These are phyloP conservation scores for Choloepus hoffmanni DNA, from an alignment of 2,113 vertebrate species.

Conservation along the genomic window DNA sequence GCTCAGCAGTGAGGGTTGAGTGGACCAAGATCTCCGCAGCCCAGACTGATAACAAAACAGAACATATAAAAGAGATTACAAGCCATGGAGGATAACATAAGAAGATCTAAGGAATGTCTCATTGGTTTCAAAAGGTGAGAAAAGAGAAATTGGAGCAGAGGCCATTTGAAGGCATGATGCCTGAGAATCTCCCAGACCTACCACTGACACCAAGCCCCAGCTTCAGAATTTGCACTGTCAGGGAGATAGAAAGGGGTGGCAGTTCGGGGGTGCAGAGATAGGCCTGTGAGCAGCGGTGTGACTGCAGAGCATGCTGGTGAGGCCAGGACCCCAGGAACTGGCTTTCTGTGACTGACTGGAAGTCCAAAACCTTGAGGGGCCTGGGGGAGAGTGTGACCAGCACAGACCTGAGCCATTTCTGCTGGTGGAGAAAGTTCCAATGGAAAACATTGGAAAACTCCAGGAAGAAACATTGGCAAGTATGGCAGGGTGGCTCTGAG, in stretches of 20 bases:
- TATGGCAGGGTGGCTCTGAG: neutral
- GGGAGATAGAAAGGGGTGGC: neutral
- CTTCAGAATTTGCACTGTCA: neutral
- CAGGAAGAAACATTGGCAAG: neutral
- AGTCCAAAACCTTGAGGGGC: accelerated
- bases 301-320: neutral
- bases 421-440: neutral
- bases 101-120: neutral
- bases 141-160: neutral
- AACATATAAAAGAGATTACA: neutral
- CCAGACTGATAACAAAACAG: neutral
- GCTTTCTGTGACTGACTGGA: neutral
- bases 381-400: too few relatives aligned
- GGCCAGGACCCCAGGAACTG: neutral
- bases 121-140: neutral
- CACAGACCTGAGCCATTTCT: neutral
- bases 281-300: neutral
- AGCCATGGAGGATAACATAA: neutral
- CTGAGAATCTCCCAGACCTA: neutral
- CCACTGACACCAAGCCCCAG: neutral
- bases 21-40: neutral
- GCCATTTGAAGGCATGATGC: neutral
- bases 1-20: neutral
- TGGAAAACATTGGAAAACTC: neutral
- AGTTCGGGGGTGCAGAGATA: neutral